Conservation (phyloP, 2,797 vertebrate genomes). For the Ispidina picta region DNA sequence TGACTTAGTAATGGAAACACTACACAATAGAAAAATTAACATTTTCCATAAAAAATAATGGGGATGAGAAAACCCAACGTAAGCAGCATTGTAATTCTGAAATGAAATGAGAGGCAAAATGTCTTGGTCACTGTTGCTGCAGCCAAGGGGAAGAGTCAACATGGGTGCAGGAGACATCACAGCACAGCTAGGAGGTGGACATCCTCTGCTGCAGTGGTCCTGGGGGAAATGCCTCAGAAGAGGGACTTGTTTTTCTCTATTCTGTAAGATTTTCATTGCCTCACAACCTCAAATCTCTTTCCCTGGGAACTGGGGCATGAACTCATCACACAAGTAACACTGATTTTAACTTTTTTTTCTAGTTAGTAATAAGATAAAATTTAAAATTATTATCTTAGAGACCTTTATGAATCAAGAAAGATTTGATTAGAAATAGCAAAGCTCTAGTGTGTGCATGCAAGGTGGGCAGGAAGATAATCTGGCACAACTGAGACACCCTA, state of each 20-base stretch:
- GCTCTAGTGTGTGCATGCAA: not conserved
- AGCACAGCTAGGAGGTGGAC: fast-evolving
- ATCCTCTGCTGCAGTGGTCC: not conserved
- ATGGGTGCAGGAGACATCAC: fast-evolving
- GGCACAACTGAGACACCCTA: fast-evolving
- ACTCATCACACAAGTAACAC: not conserved
- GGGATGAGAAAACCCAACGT: conserved; percentile 46
- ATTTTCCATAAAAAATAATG: conserved; percentile 59
- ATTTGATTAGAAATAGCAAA: not conserved
- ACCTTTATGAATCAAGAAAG: not conserved
- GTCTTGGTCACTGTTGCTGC: not conserved
- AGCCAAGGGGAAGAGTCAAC: not conserved
- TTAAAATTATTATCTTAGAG: not conserved
- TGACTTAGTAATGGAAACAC: conserved; percentile 63
- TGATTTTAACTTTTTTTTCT: not conserved
- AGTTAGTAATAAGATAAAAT: not conserved
- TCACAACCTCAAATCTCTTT: not conserved
- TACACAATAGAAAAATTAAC: conserved; percentile 30
- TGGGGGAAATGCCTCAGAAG: not conserved
- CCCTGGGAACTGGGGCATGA: not conserved
- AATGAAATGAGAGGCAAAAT: not conserved
- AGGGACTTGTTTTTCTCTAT: not conserved
- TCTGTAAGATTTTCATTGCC: not conserved
- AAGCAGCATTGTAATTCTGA: not conserved
- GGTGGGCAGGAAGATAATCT: not conserved